phyloP scores from a whole-genome alignment of 2,888 invertebrate species.

The Ethmia dodecea region DNA sequence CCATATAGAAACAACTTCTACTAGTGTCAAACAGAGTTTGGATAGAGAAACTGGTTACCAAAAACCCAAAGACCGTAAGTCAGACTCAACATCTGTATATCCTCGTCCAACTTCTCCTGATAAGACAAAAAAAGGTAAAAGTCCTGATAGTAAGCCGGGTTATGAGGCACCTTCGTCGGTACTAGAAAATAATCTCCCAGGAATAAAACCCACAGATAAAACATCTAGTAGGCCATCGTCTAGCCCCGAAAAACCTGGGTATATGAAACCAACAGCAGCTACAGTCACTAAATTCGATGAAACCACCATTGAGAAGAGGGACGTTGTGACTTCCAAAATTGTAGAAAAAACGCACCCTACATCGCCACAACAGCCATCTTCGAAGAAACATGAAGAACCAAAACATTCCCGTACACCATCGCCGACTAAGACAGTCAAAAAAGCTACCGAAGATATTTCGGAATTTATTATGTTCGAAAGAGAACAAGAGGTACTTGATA shows the following conservation, averaged over 20 bases:
- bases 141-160: no score
- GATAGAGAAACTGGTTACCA: no score
- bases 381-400: conserved; percentile 9
- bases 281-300: conserved; percentile 14
- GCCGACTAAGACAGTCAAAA: conserved; percentile 30
- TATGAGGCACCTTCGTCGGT: no score
- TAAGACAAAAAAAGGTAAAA: no score
- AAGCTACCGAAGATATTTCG: conserved; percentile 28
- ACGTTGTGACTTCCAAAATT: conserved; percentile 1
- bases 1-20: background rate
- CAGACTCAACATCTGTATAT: no score
- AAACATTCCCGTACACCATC: conserved; percentile 24
- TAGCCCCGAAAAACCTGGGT: no score
- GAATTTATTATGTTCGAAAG: conserved; percentile 51
- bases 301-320: conserved; percentile 1
- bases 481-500: conserved; percentile 56
- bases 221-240: no score
- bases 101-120: no score
- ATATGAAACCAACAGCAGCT: conserved; percentile 45
- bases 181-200: no score
- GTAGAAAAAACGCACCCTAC: conserved; percentile 10
- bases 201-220: no score
- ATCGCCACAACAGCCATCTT: conserved; percentile 5
- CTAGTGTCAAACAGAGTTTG: no score
- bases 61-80: no score